These are phyloP conservation scores for Pterocles gutturalis DNA, from an alignment of 2,113 vertebrate genomes.

Conservation along the genomic window DNA sequence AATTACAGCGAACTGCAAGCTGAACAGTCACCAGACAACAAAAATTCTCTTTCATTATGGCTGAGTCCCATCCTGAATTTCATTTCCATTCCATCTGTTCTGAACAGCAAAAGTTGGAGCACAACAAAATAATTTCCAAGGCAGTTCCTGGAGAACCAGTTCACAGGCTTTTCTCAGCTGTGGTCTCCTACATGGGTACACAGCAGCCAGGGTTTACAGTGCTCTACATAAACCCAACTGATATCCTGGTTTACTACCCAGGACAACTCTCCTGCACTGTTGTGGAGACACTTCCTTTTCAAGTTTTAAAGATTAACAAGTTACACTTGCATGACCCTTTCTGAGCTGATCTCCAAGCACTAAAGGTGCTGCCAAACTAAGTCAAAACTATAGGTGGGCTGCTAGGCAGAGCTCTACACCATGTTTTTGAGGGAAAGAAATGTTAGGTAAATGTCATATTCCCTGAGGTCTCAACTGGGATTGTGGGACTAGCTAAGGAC, in stretches of 20 bases:
- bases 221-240: neutral
- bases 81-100: constrained; percentile 2
- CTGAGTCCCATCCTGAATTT: constrained; percentile 43
- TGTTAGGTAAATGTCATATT: neutral
- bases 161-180: neutral
- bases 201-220: neutral
- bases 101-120: neutral
- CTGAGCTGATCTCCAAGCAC: neutral
- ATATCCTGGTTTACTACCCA: neutral
- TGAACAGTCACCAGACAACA: constrained; percentile 26
- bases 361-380: neutral
- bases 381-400: neutral
- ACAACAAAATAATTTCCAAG: neutral
- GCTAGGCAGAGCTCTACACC: neutral
- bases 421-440: neutral
- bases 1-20: constrained; percentile 21
- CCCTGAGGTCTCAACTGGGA: neutral
- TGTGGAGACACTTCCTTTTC: neutral
- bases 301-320: neutral
- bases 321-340: neutral
- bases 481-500: neutral
- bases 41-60: constrained; percentile 2
- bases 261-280: neutral
- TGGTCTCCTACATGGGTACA: neutral
- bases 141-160: neutral